Evolutionary conservation across 2,888 invertebrate species (phyloP).

Genomic region (Melinaea menophilus): DNA sequence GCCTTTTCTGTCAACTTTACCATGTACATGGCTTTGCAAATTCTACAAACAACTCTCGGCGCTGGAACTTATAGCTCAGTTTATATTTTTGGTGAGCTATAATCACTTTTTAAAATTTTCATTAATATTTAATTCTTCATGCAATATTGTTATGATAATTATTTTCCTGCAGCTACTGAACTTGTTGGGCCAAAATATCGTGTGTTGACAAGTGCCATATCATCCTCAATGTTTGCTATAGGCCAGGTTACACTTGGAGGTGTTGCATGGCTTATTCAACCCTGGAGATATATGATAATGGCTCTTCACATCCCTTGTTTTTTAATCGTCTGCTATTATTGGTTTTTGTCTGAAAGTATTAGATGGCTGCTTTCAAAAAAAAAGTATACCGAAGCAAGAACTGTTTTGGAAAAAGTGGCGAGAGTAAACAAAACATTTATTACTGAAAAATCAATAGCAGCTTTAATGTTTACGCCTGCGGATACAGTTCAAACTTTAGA

Average conservation of each 20-base stretch:
- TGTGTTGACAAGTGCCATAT: constrained; percentile 82
- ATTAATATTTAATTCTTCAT: not conserved
- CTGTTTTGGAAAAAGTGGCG: constrained; percentile 79
- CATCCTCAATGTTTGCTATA: constrained; percentile 83
- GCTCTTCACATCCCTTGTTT: constrained; percentile 83
- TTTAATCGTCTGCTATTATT: constrained; percentile 81
- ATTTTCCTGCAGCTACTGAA: constrained; percentile 70
- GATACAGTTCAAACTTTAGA: not conserved
- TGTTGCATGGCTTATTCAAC: constrained; percentile 81
- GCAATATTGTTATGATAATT: not conserved
- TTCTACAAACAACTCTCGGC: constrained; percentile 57
- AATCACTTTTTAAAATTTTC: constrained; percentile 23
- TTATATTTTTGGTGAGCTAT: constrained; percentile 39
- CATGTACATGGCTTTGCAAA: constrained; percentile 59
- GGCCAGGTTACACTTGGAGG: constrained; percentile 83
- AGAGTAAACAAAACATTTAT: constrained; percentile 77
- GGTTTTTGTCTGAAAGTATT: constrained; percentile 81
- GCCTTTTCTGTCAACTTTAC: constrained; percentile 72
- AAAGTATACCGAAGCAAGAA: constrained; percentile 78
- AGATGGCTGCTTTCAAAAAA: constrained; percentile 86
- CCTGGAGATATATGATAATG: constrained; percentile 83
- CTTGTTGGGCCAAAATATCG: constrained; percentile 85
- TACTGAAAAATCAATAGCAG: constrained; percentile 56
- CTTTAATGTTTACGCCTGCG: not conserved
- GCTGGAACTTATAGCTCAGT: constrained; percentile 61